phyloP scores from a whole-genome alignment of 2,888 invertebrate species.

The Polydrusus tereticollis region DNA sequence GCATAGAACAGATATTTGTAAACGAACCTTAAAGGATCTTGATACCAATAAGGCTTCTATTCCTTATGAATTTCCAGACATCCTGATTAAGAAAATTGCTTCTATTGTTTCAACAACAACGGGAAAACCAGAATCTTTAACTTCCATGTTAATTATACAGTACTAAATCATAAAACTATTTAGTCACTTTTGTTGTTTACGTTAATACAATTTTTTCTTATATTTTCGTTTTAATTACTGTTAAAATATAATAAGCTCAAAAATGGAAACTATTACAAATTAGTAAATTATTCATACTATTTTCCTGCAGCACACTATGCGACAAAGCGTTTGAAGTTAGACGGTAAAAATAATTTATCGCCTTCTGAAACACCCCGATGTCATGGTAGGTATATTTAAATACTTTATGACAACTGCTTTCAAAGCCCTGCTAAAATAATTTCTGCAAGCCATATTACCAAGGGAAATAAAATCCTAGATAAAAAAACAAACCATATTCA shows the following conservation, averaged over 20 bases:
- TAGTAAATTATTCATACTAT: slow-evolving; percentile 3
- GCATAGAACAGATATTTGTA: no score
- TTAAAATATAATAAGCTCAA: neutral
- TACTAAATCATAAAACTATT: no score
- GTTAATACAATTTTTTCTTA: no score
- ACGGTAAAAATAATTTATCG: slow-evolving; percentile 13
- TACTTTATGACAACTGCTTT: slow-evolving; percentile 9
- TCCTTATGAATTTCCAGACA: no score
- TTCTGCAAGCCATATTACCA: neutral
- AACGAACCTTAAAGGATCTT: no score
- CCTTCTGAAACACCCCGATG: slow-evolving; percentile 1
- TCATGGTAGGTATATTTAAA: slow-evolving; percentile 13
- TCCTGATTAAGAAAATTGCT: no score
- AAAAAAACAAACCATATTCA: neutral
- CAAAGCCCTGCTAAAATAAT: neutral
- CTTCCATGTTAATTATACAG: no score
- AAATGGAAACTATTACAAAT: slow-evolving; percentile 6
- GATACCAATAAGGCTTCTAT: no score
- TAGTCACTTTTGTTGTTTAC: no score
- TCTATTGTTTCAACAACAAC: no score
- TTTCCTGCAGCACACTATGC: slow-evolving; percentile 3
- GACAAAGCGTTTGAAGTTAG: slow-evolving; percentile 11
- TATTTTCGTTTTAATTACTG: neutral
- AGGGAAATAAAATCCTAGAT: neutral
- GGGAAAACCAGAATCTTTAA: no score